Base-by-base conservation (phyloP, 1,140 invertebrate genomes). In the Trinorchestia longiramus region DNA sequence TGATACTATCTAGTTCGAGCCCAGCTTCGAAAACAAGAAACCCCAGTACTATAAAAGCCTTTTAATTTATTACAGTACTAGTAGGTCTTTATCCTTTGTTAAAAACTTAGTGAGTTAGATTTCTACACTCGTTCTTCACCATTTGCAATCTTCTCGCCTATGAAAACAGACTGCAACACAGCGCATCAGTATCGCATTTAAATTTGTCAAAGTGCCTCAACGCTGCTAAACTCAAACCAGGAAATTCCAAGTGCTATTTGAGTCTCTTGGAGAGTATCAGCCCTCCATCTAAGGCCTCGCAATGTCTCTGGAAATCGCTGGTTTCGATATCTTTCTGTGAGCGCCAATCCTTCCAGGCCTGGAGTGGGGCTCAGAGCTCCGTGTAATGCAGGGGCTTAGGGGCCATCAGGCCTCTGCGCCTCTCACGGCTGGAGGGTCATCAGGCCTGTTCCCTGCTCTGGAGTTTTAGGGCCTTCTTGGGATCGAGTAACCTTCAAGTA, bases 381-480 rank as follows among this genome's bases (percentile, higher is more conserved):
- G 62, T 77, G 62, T 77, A 77, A 77, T 77, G 62, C 62, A 36
- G 28, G 62, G 28, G 62, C 62, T 77, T 77, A 77, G 62, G 62
- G 62, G 62, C 62, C 62, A 77, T 77, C 62, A 77, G 62, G 62
- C 62, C 62, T 77, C 62, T 77, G 62, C 62, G 62, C 62, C 62
- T 77, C 62, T 77, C 62, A 77, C 15, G 62, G 62, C 62, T 77
- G 62, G 15, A 77, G 62, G 47, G 62, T 77, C 62, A 77, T 77
- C 62, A 77, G 62, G 62, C 62, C 62, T 77, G 62, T 36, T 77
- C 28, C 62, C 15, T 77, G 62, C 62, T 77, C 62, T 77, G 36
- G 11, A 36, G 62, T 77, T 77, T 77, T 77, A 77, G 62, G 28
- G 62, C 62, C 62, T 77, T 11, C 62, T 77, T 28, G 62, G 28